Evolutionary conservation across 2,888 invertebrate genomes (phyloP).

Genomic region (Busseola fusca): DNA sequence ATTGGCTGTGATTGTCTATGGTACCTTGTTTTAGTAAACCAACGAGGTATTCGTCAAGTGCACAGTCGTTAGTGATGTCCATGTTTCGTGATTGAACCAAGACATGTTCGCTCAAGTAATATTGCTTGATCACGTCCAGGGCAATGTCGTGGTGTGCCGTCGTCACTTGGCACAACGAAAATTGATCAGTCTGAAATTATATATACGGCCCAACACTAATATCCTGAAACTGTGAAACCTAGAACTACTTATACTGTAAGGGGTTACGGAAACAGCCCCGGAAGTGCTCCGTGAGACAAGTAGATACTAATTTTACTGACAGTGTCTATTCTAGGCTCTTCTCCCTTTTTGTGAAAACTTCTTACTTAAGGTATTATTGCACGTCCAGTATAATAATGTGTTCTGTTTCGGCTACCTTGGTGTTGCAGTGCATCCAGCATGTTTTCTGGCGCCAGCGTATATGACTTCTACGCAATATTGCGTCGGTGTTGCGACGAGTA

Average conservation of each 20-base stretch:
- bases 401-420: too few species aligned
- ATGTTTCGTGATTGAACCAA: slow-evolving; percentile 73
- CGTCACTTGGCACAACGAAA: slow-evolving; percentile 67
- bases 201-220: not conserved
- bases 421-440: too few species aligned
- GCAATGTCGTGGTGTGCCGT: slow-evolving; percentile 68
- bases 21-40: slow-evolving; percentile 80
- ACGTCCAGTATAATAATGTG: too few species aligned
- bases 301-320: not conserved
- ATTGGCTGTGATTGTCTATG: not conserved
- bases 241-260: not conserved
- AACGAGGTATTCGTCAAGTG: slow-evolving; percentile 80
- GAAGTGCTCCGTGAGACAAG: not conserved
- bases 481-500: too few species aligned
- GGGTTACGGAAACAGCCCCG: not conserved
- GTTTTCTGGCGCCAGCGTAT: too few species aligned
- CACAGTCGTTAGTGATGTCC: slow-evolving; percentile 75
- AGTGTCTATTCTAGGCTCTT: not conserved
- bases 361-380: too few species aligned
- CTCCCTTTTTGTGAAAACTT: not conserved
- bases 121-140: slow-evolving; percentile 73
- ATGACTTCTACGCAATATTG: too few species aligned
- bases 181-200: slow-evolving; percentile 70
- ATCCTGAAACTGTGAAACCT: not conserved
- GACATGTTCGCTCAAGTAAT: slow-evolving; percentile 79